Evolutionary conservation across 1,140 invertebrate genomes (phyloP), one percentile per base, ranked within the genome.

Genomic region (Bombus difficillimus): DNA sequence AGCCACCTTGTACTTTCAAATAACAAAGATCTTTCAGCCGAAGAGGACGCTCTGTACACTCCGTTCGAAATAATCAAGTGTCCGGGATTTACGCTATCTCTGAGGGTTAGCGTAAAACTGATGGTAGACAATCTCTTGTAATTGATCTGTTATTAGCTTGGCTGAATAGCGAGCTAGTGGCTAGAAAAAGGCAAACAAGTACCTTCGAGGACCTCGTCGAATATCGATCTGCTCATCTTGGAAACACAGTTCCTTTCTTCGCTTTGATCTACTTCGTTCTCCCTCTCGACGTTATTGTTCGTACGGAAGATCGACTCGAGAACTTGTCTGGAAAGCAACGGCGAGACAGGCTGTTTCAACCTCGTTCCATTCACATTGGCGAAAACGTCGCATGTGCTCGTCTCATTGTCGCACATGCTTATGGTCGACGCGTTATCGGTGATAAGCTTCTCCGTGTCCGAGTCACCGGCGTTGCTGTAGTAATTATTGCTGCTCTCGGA

Each of bases 361-460:
- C 92, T 92, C 83, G 93, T 93, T 37, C 92, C 94, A 37, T 95
- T 95, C 13, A 93, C 95, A 86, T 94, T 89, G 80, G 89, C 5
- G 85, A 93, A 87, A 62, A 92, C 66, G 83, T 92, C 87, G 90
- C 93, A 90, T 85, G 92, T 83, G 83, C 89, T 93, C 22, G 92
- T 94, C 86, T 95, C 95, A 91, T 95, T 95, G 90, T 96, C 95
- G 71, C 94, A 96, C 47, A 94, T 92, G 73, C 93, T 95, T 32
- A 94, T 94, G 41, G 94, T 94, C 53, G 96, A 96, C 82, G 95
- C 94, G 86, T 96, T 96, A 92, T 97, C 97, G 18, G 96, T 96
- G 85, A 98, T 97, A 57, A 98, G 95, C 88, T 97, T 96, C 94
- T 98, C 97, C 81, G 97, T 97, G 94, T 98, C 97, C 41, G 97